Percentiles rank a stretch among this genome's conserved stretches.
phyloP scores from a whole-genome alignment of 2,888 invertebrate species.

The Apamea anceps region DNA sequence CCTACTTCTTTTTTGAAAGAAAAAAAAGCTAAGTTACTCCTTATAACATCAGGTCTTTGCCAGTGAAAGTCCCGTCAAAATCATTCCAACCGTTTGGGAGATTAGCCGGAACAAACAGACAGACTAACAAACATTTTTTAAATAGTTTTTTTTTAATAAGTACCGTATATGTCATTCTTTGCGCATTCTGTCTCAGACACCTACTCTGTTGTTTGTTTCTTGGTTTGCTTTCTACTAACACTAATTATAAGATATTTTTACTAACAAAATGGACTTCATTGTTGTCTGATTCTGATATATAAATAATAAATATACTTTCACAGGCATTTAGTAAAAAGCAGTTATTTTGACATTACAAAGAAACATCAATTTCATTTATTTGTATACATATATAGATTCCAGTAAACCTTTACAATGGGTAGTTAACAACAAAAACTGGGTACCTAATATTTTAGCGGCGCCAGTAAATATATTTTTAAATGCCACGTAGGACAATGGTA shows the following conservation, averaged over 20 bases:
- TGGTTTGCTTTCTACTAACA: too few species aligned
- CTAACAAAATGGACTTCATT: too few species aligned
- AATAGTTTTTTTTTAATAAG: too few species aligned
- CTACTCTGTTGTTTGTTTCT: too few species aligned
- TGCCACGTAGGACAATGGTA: constrained; percentile 48
- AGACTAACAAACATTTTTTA: neutral
- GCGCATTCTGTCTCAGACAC: too few species aligned
- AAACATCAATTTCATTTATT: neutral
- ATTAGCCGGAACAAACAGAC: too few species aligned
- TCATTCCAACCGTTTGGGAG: too few species aligned
- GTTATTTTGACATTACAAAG: neutral
- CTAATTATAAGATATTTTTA: too few species aligned
- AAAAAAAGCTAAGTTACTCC: neutral
- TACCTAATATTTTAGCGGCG: constrained; percentile 33
- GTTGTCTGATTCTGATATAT: too few species aligned
- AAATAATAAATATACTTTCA: too few species aligned
- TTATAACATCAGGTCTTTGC: neutral
- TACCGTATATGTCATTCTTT: too few species aligned
- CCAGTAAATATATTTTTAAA: constrained; percentile 44
- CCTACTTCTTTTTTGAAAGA: too few species aligned
- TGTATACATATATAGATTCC: constrained; percentile 3
- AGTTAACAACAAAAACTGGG: constrained; percentile 28
- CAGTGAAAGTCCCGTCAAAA: neutral
- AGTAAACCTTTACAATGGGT: constrained; percentile 31
- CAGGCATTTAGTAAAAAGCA: neutral